phyloP scores from a whole-genome alignment of 2,797 vertebrate species.

The Leptatherina wallacei region DNA sequence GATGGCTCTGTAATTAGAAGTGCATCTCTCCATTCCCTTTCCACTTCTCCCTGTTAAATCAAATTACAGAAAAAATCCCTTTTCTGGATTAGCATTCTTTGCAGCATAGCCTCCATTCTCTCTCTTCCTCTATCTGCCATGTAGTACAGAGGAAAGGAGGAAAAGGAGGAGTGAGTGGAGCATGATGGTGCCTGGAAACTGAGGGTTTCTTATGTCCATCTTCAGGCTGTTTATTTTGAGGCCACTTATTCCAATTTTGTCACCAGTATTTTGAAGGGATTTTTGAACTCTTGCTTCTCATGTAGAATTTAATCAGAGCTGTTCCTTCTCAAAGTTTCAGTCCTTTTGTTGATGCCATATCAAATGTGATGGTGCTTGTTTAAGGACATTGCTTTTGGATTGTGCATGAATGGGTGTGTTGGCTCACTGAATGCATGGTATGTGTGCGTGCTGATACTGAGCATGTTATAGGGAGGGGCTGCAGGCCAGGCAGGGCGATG shows the following conservation, averaged over 20 bases:
- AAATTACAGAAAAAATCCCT: conserved; percentile 91
- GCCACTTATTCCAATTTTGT: conserved; percentile 45
- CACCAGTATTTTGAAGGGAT: conserved; percentile 17
- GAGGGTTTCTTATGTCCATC: conserved; percentile 55
- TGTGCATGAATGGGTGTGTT: conserved; percentile 59
- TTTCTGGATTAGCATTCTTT: conserved; percentile 89
- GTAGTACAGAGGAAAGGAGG: conserved; percentile 61
- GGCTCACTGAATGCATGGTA: conserved; percentile 72
- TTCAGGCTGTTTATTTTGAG: conserved; percentile 41
- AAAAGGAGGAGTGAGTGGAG: conserved; percentile 57
- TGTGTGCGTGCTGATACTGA: conserved; percentile 71
- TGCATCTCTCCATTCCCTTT: conserved; percentile 89
- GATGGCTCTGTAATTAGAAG: conserved; percentile 91
- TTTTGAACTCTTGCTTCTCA: conserved; percentile 26
- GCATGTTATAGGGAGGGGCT: conserved; percentile 73
- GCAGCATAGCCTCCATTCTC: conserved; percentile 80
- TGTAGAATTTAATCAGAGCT: conserved; percentile 30
- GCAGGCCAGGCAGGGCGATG: conserved; percentile 72
- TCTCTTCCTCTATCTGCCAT: conserved; percentile 68
- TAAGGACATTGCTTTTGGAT: conserved; percentile 41
- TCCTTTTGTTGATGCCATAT: conserved; percentile 28
- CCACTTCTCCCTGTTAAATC: conserved; percentile 91
- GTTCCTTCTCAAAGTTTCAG: conserved; percentile 25
- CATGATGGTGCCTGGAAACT: conserved; percentile 58
- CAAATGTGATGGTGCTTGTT: conserved; percentile 39